These are phyloP conservation scores for Onychostruthus taczanowskii DNA, from an alignment of 2,113 vertebrate species.

Conservation along the genomic window DNA sequence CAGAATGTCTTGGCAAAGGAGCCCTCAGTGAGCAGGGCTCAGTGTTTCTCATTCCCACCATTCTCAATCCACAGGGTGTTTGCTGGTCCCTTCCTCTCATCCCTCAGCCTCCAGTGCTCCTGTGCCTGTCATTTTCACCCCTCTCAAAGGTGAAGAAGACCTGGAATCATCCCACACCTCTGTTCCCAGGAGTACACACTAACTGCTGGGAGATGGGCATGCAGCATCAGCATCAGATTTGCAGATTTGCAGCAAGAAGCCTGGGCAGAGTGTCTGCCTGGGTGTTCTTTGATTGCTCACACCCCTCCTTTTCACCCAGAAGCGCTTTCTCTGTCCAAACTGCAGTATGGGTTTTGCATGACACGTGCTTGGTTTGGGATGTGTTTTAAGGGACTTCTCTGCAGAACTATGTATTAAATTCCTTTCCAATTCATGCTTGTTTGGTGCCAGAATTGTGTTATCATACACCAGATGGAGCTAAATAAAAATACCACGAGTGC, in stretches of 20 bases:
- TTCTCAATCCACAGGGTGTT: background rate
- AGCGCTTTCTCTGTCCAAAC: background rate
- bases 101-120: background rate
- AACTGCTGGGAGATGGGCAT: background rate
- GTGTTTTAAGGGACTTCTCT: background rate
- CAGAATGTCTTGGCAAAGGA: background rate
- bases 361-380: background rate
- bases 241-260: background rate
- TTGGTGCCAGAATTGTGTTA: conserved; percentile 1
- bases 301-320: background rate
- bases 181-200: background rate
- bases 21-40: background rate
- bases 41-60: background rate
- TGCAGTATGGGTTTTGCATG: accelerated
- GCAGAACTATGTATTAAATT: background rate
- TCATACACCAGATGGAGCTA: conserved; percentile 56
- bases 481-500: conserved; percentile 51
- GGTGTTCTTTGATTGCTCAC: accelerated
- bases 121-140: background rate
- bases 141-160: background rate
- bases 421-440: background rate
- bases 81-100: background rate
- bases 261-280: accelerated
- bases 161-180: background rate
- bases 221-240: accelerated